Evolutionary conservation across 2,888 invertebrate genomes (phyloP).

Genomic region (Deroplatys truncata): DNA sequence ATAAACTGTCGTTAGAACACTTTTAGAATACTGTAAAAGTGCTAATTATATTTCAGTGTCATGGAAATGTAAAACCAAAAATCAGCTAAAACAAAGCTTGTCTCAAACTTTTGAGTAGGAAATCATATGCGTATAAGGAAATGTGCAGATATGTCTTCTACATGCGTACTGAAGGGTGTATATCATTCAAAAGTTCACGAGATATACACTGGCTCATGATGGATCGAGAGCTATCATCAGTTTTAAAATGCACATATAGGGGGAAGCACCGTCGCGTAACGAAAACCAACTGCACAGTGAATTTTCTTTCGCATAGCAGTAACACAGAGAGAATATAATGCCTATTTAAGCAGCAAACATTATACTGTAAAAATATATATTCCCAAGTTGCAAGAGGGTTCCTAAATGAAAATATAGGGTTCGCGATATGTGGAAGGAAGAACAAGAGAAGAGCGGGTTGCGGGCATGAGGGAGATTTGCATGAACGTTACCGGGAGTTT

Average conservation of each 20-base stretch:
- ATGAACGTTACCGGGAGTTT: not conserved
- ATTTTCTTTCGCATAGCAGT: not conserved
- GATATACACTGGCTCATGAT: not conserved
- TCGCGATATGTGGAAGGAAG: not conserved
- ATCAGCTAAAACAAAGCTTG: too few species aligned
- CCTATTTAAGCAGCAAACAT: not conserved
- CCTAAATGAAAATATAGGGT: not conserved
- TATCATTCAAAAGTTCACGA: too few species aligned
- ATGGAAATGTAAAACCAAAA: too few species aligned
- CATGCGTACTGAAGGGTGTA: too few species aligned
- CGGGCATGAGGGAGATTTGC: not conserved
- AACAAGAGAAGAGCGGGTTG: not conserved
- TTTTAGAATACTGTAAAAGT: too few species aligned
- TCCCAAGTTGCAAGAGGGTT: not conserved
- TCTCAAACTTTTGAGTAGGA: too few species aligned
- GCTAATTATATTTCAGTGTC: too few species aligned
- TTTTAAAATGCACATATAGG: not conserved
- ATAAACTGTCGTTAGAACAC: too few species aligned
- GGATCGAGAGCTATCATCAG: not conserved
- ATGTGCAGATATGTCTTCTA: too few species aligned
- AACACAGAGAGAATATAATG: not conserved
- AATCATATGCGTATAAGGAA: too few species aligned
- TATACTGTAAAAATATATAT: not conserved
- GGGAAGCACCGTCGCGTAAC: not conserved
- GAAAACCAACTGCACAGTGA: not conserved